Evolutionary conservation across 2,113 vertebrate genomes (phyloP), one percentile per base, ranked within the genome.

Genomic region (Malurus alboscapulatus): DNA sequence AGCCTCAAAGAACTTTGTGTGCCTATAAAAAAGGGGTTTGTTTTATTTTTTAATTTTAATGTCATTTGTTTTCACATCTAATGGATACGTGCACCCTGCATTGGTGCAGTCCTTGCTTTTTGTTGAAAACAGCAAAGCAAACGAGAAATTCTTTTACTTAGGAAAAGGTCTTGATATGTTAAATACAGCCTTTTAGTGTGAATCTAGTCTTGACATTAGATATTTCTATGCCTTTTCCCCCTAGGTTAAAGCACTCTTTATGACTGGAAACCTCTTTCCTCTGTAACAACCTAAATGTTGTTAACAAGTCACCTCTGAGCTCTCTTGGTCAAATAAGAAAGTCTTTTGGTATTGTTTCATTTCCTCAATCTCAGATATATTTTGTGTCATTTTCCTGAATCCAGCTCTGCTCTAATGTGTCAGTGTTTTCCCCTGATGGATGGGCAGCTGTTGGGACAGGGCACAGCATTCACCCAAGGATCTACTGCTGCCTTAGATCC

Each of bases 381-480:
- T 78, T 44, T 72, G 25, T 69, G 45, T 53, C 29, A n/a, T 74
- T 88, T 87, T 87, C 40, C 63, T 88, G 19, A 65, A 59, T 76
- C 50, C 30, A 40, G 1, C 42, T n/a, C 15, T 65, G n/a, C 48
- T 90, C 24, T 71, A 63, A 3, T 40, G 26, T 84, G 66, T 65
- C 36, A 8, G 15, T 72, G n/a, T 61, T 81, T 68, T 72, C 24
- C 57, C 17, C 16, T 72, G 51, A 38, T 5, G 13, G 42, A 81
- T 1, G 1, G 36, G 38, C 2, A 0, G 26, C 53, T 10, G 0
- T 17, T 3, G 3, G 42, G 51, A 71, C 2, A 8, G 34, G 22
- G 14, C 32, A 32, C 1, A 0, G 17, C 63, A 40, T 42, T 90
- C 29, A 25, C 32, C 22, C 9, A 10, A 22, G 10, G 19, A 54